phyloP scores from a whole-genome alignment of 2,888 invertebrate genomes.

The Callinectes sapidus region DNA sequence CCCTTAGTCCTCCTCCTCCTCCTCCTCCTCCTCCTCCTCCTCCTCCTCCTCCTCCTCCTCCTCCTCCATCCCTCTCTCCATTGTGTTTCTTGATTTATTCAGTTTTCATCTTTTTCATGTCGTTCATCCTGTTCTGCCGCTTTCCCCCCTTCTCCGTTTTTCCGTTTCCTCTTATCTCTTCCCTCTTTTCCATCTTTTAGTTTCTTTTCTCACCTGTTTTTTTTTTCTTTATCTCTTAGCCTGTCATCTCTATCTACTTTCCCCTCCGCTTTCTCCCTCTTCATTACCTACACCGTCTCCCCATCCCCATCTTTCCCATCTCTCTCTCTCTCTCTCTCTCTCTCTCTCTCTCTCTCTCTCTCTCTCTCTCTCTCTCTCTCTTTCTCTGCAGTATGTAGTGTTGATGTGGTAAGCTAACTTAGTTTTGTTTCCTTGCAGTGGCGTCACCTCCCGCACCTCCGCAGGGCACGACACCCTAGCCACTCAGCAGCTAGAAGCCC shows the following conservation, averaged over 20 bases:
- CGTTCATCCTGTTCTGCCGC: not conserved
- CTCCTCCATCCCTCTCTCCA: not conserved
- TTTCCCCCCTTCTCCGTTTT: not conserved
- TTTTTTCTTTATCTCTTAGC: not conserved
- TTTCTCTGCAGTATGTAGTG: not conserved
- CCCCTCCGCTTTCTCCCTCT: slow-evolving; percentile 36
- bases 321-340: not conserved
- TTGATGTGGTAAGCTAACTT: slow-evolving; percentile 43
- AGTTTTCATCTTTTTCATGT: not conserved
- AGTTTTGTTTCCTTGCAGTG: slow-evolving; percentile 45
- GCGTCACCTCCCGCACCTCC: slow-evolving; percentile 4
- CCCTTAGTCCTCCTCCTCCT: not conserved
- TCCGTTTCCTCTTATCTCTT: not conserved
- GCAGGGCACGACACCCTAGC: slow-evolving; percentile 27
- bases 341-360: too few species aligned
- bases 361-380: too few species aligned
- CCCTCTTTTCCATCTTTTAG: not conserved
- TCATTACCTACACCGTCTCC: not conserved
- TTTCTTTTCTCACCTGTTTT: not conserved
- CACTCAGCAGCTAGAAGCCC: slow-evolving; percentile 51
- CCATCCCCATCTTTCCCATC: not conserved
- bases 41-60: not conserved
- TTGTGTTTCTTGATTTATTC: not conserved
- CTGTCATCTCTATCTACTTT: slow-evolving; percentile 32
- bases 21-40: not conserved